Evolutionary conservation across 2,113 vertebrate species (phyloP).

Genomic region (Rhodinocichla rosea): DNA sequence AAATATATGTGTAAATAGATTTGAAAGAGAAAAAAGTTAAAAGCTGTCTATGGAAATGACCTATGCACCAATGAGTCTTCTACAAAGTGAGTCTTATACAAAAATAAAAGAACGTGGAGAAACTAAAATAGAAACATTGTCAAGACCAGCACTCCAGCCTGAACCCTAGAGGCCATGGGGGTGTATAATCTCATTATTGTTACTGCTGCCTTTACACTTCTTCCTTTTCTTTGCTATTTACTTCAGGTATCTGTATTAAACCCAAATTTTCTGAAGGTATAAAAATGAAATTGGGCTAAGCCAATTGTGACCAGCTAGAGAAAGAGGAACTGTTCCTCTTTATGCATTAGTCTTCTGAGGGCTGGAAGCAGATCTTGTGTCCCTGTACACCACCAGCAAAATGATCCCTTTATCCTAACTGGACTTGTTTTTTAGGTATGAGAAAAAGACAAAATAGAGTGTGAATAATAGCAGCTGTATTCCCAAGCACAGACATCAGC

Average conservation of each 20-base stretch:
- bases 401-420: not conserved
- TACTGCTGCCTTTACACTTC: not conserved
- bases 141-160: not conserved
- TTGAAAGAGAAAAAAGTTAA: not conserved
- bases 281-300: not conserved
- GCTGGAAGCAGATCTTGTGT: not conserved
- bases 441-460: not conserved
- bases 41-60: not conserved
- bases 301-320: not conserved
- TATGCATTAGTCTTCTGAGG: not conserved
- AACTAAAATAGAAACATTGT: not conserved
- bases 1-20: not conserved
- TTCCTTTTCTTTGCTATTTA: not conserved
- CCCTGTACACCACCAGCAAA: not conserved
- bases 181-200: not conserved
- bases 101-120: not conserved
- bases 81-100: not conserved
- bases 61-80: not conserved
- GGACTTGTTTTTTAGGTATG: not conserved
- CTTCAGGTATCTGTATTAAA: not conserved
- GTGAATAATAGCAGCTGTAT: not conserved
- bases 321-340: not conserved
- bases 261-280: not conserved
- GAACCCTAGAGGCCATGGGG: not conserved
- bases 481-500: not conserved